Base-by-base conservation (phyloP, 1,140 invertebrate genomes). In the Caenorhabditis remanei region DNA sequence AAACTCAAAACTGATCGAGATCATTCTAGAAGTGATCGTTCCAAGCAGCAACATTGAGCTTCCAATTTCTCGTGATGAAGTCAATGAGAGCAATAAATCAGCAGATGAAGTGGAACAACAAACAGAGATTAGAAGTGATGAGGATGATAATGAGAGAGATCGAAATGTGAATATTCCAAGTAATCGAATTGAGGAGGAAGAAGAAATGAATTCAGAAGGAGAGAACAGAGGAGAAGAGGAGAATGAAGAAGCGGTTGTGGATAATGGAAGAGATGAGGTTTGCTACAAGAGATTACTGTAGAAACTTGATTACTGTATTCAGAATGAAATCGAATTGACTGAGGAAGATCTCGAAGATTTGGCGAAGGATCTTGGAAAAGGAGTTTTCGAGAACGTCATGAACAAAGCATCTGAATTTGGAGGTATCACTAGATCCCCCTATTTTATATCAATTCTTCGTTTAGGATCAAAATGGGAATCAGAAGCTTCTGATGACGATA, bases 41-140 rank as follows among this genome's bases (percentile, higher is more conserved):
- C 71, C 71, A 13, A 50, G n/a, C n/a, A 24, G n/a, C 5, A 79
- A 79, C 19, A 50, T 79, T 24, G 71, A 79, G n/a, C n/a, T 50
- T 8, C 46, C 71, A 50, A 79, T 79, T 0, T 79, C 71, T 4
- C 13, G 46, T 21, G 71, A 79, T n/a, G 71, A 79, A 6, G 46
- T 79, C n/a, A n/a, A 79, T 32, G 71, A 79, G 11, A 79, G 14
- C 4, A 79, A n/a, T 79, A 79, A 79, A 50, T 53, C 71, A 32
- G 46, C 46, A 24, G 71, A 79, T 50, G 71, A 79, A 50, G n/a
- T 79, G 4, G 19, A 79, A 14, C 8, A 50, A 50, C 46, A 79
- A 13, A 24, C 7, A 19, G 19, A 50, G 41, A 79, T 41, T 11
- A 14, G 14, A 79, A 50, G 61, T 13, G 61, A 79, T 53, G 13